These are phyloP conservation scores for Pseudopodoces humilis DNA, from an alignment of 2,113 vertebrate genomes.

Conservation along the genomic window DNA sequence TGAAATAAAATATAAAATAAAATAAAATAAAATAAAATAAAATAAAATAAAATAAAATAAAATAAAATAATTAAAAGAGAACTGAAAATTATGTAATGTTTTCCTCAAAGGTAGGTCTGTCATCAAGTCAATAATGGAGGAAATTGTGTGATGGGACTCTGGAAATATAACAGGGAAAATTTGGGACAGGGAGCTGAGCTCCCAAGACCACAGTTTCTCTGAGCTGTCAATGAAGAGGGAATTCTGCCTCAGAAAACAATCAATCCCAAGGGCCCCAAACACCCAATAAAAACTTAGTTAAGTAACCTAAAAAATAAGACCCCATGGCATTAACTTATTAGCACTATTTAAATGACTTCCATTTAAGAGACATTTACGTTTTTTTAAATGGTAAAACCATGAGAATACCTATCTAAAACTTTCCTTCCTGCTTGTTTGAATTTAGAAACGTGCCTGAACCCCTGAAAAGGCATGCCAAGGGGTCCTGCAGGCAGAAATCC, in stretches of 20 bases:
- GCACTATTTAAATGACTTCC: not conserved
- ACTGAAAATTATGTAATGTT: rapidly evolving
- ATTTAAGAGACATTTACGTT: not conserved
- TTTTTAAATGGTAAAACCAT: not conserved
- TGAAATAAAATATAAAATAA: too few species aligned
- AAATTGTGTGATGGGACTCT: not conserved
- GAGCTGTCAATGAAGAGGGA: not conserved
- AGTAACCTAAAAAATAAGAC: not conserved
- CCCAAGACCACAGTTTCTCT: not conserved
- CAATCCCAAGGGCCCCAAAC: rapidly evolving
- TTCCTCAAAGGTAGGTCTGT: not conserved
- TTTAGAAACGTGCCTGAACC: not conserved
- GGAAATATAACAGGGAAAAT: not conserved
- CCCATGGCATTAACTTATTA: not conserved
- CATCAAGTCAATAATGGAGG: not conserved
- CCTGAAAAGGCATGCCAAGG: not conserved
- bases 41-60: too few species aligned
- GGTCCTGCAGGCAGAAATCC: not conserved
- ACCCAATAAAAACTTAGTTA: not conserved
- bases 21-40: too few species aligned
- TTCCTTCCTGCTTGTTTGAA: not conserved
- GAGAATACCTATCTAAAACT: not conserved
- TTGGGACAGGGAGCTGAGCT: not conserved
- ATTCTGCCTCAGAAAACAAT: not conserved
- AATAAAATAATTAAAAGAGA: rapidly evolving